Base-by-base conservation (phyloP, 2,797 vertebrate species). In the Erithacus rubecula region DNA sequence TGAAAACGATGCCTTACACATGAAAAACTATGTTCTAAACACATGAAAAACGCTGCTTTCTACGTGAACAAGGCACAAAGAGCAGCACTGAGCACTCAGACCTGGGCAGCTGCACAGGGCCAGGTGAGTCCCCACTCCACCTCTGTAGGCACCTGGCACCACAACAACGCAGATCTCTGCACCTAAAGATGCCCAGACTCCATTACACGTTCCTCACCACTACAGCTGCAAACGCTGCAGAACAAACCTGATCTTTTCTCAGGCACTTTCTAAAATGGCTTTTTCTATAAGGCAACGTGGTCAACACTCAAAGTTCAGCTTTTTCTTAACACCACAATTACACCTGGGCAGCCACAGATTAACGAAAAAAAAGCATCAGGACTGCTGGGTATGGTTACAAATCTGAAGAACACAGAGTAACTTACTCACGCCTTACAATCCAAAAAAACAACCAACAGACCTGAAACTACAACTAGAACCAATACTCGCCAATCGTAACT, bases 11-110 rank as follows among this genome's bases (percentile, higher is more conserved):
- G 20, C n/a, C 87, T 41, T 77, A 36, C 23, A 58, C 5, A 0
- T 0, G 5, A 34, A 83, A 5, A 22, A 22, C 0, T n/a, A n/a
- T n/a, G n/a, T n/a, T n/a, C n/a, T n/a, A n/a, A n/a, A 36, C 23
- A 58, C 5, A 0, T 0, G 5, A 34, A 83, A 5, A 22, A 22
- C 0, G 15, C 0, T 0, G 0, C 19, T 77, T 16, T 16, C 41
- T 43, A 19, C 10, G 41, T 10, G 41, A 43, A 43, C 41, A 41
- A 41, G 39, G 30, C 29, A 43, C 51, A 19, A 7, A 37, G 52
- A 53, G 52, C n/a, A 49, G 79, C 11, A 12, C 8, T 24, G 36
- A 20, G 67, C 60, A 62, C 71, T 70, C 30, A 2, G 27, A 86
- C 6, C 47, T 39, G 49, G 58, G 12, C 34, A 79, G 58, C 58